Percentiles rank a stretch among this genome's conserved stretches.
Evolutionary conservation across 2,888 invertebrate genomes (phyloP).

Genomic region (Alitta virens): DNA sequence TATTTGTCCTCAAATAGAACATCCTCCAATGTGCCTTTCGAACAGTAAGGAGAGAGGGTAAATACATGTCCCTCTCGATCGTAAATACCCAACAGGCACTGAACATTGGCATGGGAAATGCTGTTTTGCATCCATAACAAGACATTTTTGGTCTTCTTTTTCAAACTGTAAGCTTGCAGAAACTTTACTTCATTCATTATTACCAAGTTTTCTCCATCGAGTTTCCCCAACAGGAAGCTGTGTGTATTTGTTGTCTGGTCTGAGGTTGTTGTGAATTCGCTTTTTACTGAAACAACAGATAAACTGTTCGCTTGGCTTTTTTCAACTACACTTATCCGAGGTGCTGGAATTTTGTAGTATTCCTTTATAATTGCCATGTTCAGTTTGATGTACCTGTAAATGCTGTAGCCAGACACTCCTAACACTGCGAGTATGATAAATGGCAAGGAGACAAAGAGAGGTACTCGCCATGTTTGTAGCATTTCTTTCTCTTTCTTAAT

Average conservation of each 20-base stretch:
- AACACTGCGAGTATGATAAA: constrained; percentile 27
- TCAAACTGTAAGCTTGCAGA: too few relatives aligned
- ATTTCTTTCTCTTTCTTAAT: constrained; percentile 26
- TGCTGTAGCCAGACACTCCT: constrained; percentile 31
- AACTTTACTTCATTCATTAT: too few relatives aligned
- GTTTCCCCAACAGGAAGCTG: too few relatives aligned
- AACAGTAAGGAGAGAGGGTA: constrained; percentile 37
- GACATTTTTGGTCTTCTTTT: constrained; percentile 4
- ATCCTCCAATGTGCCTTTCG: constrained; percentile 41
- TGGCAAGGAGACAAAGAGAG: constrained; percentile 32
- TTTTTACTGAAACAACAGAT: too few relatives aligned
- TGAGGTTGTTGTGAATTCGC: too few relatives aligned
- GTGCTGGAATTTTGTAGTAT: constrained; percentile 21
- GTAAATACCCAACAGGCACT: constrained; percentile 43
- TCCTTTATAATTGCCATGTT: constrained; percentile 19
- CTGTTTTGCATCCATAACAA: constrained; percentile 24
- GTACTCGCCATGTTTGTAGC: constrained; percentile 34
- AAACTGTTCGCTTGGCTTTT: too few relatives aligned
- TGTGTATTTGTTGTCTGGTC: too few relatives aligned
- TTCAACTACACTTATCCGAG: neutral
- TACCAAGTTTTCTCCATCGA: too few relatives aligned
- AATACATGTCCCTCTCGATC: constrained; percentile 32
- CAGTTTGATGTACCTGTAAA: constrained; percentile 29
- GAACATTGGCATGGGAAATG: constrained; percentile 30
- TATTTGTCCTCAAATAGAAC: constrained; percentile 43